Percentiles rank a stretch among this genome's conserved stretches.
Conservation (phyloP, 2,113 vertebrate species). For the Eptesicus fuscus region DNA sequence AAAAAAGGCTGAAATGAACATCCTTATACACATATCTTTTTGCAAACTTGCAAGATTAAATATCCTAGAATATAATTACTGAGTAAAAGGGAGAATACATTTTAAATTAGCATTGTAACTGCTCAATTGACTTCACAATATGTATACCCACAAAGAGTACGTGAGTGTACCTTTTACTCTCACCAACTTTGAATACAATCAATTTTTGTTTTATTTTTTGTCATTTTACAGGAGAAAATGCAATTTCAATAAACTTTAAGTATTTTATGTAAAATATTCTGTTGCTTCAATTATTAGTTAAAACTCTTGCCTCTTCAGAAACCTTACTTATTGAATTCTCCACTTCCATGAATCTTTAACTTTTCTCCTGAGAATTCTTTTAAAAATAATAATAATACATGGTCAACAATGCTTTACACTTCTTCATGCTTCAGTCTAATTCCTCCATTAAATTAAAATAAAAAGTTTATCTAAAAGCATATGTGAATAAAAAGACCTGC, state of each 20-base stretch:
- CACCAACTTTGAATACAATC: not conserved
- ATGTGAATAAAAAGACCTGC: not conserved
- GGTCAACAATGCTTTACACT: not conserved
- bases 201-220: not conserved
- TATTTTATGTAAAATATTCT: not conserved
- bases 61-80: not conserved
- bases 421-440: not conserved
- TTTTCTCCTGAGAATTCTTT: not conserved
- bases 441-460: not conserved
- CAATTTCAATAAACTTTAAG: not conserved
- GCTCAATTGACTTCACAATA: not conserved
- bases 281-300: not conserved
- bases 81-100: not conserved
- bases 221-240: not conserved
- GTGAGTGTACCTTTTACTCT: not conserved
- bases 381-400: not conserved
- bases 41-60: not conserved
- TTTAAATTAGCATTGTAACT: not conserved
- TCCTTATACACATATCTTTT: not conserved
- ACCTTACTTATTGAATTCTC: not conserved
- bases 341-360: not conserved
- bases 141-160: not conserved
- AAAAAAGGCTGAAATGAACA: not conserved
- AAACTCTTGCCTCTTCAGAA: not conserved
- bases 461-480: not conserved